phyloP scores from a whole-genome alignment of 2,888 invertebrate species.

The Acanthosepion esculentum region DNA sequence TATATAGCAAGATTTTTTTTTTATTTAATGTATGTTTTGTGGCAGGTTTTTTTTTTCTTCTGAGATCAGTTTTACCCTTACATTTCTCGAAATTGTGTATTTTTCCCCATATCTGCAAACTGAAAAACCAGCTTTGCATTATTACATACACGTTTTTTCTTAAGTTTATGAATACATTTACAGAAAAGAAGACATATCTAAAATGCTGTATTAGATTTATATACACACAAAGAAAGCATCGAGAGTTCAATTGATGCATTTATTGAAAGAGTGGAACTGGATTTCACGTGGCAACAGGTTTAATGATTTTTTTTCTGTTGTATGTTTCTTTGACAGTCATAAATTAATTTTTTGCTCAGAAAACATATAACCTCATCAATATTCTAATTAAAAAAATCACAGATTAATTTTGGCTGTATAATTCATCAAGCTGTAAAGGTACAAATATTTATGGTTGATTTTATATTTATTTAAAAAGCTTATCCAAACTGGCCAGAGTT shows the following conservation, averaged over 20 bases:
- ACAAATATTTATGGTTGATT: not conserved
- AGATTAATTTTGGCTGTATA: not conserved
- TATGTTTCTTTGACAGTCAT: not conserved
- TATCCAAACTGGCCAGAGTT: too few species aligned
- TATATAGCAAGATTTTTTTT: not conserved
- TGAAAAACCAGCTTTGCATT: not conserved
- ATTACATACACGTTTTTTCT: not conserved
- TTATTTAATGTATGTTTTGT: too few species aligned
- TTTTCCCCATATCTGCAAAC: not conserved
- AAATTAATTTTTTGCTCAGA: not conserved
- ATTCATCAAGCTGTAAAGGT: too few species aligned
- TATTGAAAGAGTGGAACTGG: too few species aligned
- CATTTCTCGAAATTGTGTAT: slow-evolving; percentile 5
- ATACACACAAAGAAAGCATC: not conserved
- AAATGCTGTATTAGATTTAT: not conserved
- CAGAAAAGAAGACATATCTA: not conserved
- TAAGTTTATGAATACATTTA: slow-evolving; percentile 18
- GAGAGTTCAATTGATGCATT: not conserved
- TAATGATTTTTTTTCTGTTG: not conserved
- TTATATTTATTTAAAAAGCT: not conserved
- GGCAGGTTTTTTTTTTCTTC: not conserved
- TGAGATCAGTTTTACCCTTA: slow-evolving; percentile 33
- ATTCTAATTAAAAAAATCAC: not conserved
- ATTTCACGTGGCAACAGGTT: not conserved
- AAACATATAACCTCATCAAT: not conserved